Percentiles rank a stretch among this genome's conserved stretches.
Evolutionary conservation across 2,888 invertebrate genomes (phyloP).

Genomic region (Lochmaea capreae): DNA sequence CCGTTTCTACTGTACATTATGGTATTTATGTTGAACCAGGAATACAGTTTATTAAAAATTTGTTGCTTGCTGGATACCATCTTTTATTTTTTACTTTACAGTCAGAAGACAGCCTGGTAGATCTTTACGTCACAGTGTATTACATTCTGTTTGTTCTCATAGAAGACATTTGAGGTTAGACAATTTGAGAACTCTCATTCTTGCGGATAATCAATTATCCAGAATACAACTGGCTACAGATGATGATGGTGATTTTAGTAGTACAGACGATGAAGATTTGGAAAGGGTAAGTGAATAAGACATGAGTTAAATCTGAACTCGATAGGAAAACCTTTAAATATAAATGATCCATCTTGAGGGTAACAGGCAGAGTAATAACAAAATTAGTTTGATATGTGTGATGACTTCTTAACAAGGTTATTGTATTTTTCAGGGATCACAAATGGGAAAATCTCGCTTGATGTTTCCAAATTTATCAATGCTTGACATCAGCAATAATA

Average conservation of each 20-base stretch:
- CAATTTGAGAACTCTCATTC: constrained; percentile 82
- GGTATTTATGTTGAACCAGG: too few species aligned
- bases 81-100: constrained; percentile 42
- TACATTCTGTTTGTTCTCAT: constrained; percentile 86
- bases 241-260: constrained; percentile 77
- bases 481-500: constrained; percentile 94
- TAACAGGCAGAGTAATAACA: too few species aligned
- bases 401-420: too few species aligned
- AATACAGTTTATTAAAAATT: too few species aligned
- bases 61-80: too few species aligned
- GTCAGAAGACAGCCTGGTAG: constrained; percentile 69
- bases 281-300: constrained; percentile 69
- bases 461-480: constrained; percentile 95
- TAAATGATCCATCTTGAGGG: too few species aligned
- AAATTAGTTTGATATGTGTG: too few species aligned
- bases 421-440: constrained; percentile 61
- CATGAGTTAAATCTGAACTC: too few species aligned
- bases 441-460: constrained; percentile 74
- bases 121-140: constrained; percentile 77
- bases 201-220: constrained; percentile 87
- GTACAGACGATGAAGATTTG: constrained; percentile 70
- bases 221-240: constrained; percentile 85
- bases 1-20: too few species aligned
- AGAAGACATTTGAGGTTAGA: constrained; percentile 86
- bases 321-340: too few species aligned